Evolutionary conservation across 2,113 vertebrate species (phyloP).

Genomic region (Narcine bancroftii): DNA sequence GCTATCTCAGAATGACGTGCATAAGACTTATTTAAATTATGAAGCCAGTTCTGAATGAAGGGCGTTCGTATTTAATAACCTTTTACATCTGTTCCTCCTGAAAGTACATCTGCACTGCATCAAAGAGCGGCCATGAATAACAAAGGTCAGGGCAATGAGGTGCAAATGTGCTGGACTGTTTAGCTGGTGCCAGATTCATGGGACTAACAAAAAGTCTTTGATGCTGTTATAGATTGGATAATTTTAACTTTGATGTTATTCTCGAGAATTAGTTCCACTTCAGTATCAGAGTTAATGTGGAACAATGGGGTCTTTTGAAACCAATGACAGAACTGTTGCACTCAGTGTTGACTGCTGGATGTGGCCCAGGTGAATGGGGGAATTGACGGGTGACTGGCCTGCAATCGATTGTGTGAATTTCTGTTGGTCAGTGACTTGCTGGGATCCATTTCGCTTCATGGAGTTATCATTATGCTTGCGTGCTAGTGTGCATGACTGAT

Average conservation of each 20-base stretch:
- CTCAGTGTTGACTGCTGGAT: not conserved
- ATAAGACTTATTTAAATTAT: conserved; percentile 4
- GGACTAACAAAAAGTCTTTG: not conserved
- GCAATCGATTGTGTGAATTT: too few species aligned
- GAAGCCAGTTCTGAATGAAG: not conserved
- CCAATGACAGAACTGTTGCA: not conserved
- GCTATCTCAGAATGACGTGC: not conserved
- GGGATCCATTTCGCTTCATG: not conserved
- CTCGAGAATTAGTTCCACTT: not conserved
- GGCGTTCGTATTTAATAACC: not conserved
- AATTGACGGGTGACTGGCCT: not conserved
- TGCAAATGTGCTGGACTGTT: not conserved
- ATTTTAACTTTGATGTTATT: not conserved
- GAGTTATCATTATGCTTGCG: too few species aligned
- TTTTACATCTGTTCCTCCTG: conserved; percentile 9
- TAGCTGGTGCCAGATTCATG: not conserved
- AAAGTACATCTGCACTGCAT: conserved; percentile 3
- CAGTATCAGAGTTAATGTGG: not conserved
- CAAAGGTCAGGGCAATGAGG: not conserved
- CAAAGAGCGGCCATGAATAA: not conserved
- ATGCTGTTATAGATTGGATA: not conserved
- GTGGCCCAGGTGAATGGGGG: not conserved
- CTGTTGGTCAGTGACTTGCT: not conserved
- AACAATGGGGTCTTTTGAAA: not conserved
- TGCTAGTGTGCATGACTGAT: too few species aligned